phyloP scores from a whole-genome alignment of 1,140 invertebrate species.

The Triops longicaudatus region DNA sequence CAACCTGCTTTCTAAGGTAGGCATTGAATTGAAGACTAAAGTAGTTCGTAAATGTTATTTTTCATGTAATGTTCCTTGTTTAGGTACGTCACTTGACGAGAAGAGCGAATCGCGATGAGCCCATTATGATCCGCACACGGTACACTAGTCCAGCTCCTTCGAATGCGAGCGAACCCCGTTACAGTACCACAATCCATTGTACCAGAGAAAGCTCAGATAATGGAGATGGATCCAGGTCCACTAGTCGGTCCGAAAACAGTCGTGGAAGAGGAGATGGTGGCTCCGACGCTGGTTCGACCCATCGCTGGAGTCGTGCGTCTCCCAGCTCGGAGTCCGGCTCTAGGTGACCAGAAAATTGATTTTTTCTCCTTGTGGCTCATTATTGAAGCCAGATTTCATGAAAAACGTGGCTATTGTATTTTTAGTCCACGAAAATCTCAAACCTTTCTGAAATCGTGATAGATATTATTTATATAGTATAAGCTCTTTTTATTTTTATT shows the following conservation, averaged over 20 bases:
- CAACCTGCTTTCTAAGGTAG: constrained; percentile 68
- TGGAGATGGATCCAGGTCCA: not conserved
- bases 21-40: constrained; percentile 20
- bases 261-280: not conserved
- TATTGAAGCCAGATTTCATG: not conserved
- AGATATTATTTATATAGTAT: no score
- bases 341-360: not conserved
- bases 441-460: no score
- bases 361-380: not conserved
- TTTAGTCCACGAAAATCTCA: no score
- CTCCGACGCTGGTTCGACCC: constrained; percentile 9
- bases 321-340: constrained; percentile 4
- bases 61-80: no score
- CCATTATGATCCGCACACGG: constrained; percentile 29
- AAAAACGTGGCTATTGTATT: no score
- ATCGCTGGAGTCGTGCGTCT: constrained; percentile 25
- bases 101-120: constrained; percentile 17
- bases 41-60: not conserved
- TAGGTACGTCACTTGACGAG: constrained; percentile 28
- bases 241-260: not conserved
- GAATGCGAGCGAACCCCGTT: not conserved
- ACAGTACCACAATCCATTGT: not conserved
- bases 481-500: no score
- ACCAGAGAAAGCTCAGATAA: not conserved
- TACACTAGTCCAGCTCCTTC: constrained; percentile 24